These are phyloP conservation scores for Mormoops blainvillei DNA, from an alignment of 2,113 vertebrate genomes.

Conservation along the genomic window DNA sequence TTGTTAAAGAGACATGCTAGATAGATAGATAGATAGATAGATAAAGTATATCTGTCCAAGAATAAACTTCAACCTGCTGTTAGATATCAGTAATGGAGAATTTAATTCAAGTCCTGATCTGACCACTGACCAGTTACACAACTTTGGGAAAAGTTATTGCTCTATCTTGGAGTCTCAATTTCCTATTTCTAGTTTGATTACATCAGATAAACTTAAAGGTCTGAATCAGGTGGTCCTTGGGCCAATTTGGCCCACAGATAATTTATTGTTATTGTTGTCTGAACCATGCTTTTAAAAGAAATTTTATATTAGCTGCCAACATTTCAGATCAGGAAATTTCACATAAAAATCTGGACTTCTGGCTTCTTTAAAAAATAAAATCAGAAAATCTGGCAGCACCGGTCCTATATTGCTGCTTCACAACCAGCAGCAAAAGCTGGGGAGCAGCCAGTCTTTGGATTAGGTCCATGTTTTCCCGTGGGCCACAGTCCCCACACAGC, in stretches of 20 bases:
- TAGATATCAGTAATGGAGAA: not conserved
- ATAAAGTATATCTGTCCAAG: not conserved
- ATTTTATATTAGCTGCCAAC: not conserved
- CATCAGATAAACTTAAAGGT: not conserved
- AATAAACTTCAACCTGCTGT: not conserved
- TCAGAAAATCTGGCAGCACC: not conserved
- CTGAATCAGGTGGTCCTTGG: not conserved
- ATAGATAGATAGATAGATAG: not conserved
- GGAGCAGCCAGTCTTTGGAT: not conserved
- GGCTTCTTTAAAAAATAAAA: not conserved
- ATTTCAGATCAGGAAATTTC: not conserved
- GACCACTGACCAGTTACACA: not conserved
- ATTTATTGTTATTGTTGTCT: not conserved
- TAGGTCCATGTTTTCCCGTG: rapidly evolving
- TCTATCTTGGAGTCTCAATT: not conserved
- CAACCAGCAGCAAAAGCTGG: not conserved
- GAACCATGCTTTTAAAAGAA: not conserved
- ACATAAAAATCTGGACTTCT: not conserved
- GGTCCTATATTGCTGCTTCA: not conserved
- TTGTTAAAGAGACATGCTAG: not conserved
- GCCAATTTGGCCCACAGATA: not conserved
- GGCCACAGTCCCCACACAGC: rapidly evolving
- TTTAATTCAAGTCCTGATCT: not conserved
- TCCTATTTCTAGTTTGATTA: not conserved
- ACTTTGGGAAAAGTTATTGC: not conserved